Base-by-base conservation (phyloP, 2,113 vertebrate genomes). In the Hippocampus zosterae region DNA sequence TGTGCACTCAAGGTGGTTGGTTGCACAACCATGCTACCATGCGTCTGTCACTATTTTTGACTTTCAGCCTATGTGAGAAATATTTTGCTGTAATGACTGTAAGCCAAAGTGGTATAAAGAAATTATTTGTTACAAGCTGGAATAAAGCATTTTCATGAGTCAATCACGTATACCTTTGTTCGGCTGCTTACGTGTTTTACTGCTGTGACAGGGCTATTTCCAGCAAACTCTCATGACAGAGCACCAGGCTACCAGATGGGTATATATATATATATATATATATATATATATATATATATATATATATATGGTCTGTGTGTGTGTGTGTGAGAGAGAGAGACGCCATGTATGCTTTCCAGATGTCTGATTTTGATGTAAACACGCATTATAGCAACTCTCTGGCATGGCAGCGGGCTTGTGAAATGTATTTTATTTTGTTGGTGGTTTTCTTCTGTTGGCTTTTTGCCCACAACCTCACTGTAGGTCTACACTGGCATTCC, bases 341-440 rank as follows among this genome's bases (percentile, higher is more conserved):
- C 21, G 44, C 73, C 41, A 42, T 61, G 64, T 78, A 73, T 83
- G 73, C 77, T 84, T 86, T 85, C 81, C 85, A 88, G 86, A 86
- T 87, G 85, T 84, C 69, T 69, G 57, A 56, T 74, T 68, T 86
- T 76, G 65, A 67, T 69, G 71, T 78, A 77, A 81, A 71, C 53
- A 53, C 11, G 56, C 59, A 55, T 68, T 63, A 68, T 21, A 57
- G 41, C 27, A 10, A 50, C 9, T 70, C 55, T 59, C 60, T 41
- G 18, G 44, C 40, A 27, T 18, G 16, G 10, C 10, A n/a, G 4
- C 11, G 21, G 8, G 0, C 59, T 16, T 12, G 15, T 72, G 23
- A 44, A 41, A 21, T 21, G 27, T 40, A n/a, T 50, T 67, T 25
- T 59, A 33, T 57, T 56, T 72, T 52, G 9, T 60, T n/a, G 9